Evolutionary conservation across 2,888 invertebrate species (phyloP).

Genomic region (Phengaris alcon): DNA sequence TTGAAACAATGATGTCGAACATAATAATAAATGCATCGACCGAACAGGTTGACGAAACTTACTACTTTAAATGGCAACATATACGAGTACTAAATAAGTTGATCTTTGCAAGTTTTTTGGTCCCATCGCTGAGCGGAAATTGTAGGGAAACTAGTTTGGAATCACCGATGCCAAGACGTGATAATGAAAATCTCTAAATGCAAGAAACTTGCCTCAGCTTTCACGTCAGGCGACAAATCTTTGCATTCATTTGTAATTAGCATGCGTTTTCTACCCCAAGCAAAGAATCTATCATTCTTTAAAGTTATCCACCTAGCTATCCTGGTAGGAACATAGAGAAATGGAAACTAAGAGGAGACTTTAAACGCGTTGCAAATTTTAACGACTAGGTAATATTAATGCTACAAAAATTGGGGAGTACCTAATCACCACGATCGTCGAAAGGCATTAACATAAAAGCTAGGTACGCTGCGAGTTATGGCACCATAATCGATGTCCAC

Average conservation of each 20-base stretch:
- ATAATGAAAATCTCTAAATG: conserved; percentile 6
- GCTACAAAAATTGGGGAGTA: background rate
- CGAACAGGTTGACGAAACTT: conserved; percentile 39
- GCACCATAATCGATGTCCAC: conserved; percentile 39
- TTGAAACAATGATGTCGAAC: conserved; percentile 54
- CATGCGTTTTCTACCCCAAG: background rate
- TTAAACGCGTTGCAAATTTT: background rate
- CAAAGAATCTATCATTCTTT: background rate
- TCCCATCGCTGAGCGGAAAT: background rate
- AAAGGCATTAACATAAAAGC: conserved; percentile 31
- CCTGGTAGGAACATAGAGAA: too few species aligned
- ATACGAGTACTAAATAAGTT: background rate
- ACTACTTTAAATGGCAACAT: conserved; percentile 30
- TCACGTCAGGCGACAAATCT: background rate
- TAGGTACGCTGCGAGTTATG: conserved; percentile 35
- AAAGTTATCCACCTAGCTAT: too few species aligned
- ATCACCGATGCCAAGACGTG: conserved; percentile 6
- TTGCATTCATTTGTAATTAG: background rate
- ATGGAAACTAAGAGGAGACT: too few species aligned
- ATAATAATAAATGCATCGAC: conserved; percentile 64
- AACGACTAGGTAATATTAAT: background rate
- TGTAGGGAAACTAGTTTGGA: background rate
- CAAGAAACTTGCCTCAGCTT: background rate
- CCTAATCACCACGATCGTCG: background rate
- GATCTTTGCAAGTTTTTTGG: conserved; percentile 1